Conservation (phyloP, 2,797 vertebrate species). For the Denticeps clupeoides region DNA sequence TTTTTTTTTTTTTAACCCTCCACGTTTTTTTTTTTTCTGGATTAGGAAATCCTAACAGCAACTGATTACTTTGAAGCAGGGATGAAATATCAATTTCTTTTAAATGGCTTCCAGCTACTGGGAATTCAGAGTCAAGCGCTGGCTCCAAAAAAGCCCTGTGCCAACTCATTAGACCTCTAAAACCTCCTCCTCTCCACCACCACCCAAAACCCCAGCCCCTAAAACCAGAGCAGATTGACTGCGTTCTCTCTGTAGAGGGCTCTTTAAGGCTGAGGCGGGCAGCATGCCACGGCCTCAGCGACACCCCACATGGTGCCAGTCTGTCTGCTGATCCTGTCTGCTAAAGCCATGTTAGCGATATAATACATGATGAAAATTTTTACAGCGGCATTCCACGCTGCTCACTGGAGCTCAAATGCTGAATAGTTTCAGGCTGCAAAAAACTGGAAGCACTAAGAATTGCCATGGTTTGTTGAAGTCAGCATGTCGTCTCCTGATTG, state of each 20-base stretch:
- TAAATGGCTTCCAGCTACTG: conserved; percentile 1
- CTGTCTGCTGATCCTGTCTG: conserved; percentile 22
- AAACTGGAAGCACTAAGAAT: no score
- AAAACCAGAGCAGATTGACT: conserved; percentile 17
- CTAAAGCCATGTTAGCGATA: conserved; percentile 27
- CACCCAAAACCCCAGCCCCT: conserved; percentile 15
- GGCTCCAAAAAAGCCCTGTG: conserved; percentile 6
- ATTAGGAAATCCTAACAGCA: no score
- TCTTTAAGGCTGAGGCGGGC: conserved; percentile 22
- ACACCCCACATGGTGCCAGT: conserved; percentile 24
- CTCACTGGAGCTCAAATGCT: no score
- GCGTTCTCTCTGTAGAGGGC: conserved; percentile 19
- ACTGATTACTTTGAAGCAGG: conserved; percentile 15
- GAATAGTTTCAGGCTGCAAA: no score
- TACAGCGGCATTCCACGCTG: conserved; percentile 9
- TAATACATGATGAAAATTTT: conserved; percentile 25
- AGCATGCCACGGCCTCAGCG: conserved; percentile 21
- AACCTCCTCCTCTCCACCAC: conserved; percentile 10
- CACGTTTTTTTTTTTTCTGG: no score
- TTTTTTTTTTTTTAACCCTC: no score
- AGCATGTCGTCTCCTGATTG: no score
- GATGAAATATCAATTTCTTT: conserved; percentile 15
- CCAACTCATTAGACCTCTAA: conserved; percentile 27
- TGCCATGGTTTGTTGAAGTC: no score
- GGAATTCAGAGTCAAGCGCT: no score